Evolutionary conservation across 2,797 vertebrate genomes (phyloP), one percentile per base, ranked within the genome.

Genomic region (Dicrostonyx torquatus): DNA sequence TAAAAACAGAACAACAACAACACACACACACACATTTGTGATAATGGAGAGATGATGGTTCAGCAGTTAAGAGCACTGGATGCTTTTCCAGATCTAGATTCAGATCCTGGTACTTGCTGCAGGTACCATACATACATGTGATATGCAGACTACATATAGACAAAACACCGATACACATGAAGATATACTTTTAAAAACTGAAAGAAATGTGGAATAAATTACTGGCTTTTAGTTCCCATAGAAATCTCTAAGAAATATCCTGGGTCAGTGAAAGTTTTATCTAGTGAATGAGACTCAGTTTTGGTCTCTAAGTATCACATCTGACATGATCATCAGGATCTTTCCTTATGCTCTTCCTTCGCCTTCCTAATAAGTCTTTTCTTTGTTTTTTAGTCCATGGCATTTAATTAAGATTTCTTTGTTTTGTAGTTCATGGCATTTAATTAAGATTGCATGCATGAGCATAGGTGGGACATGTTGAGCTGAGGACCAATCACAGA

Each of bases 211-310:
- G 10, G 29, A 70, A 62, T 60, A 93, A 89, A 78, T 89, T 68
- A 80, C 13, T n/a, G 13, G 62, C 55, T 95, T 55, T n/a, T 17
- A 73, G 17, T 22, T 89, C 85, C 91, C 50, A 22, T 37, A 77
- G 70, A 80, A 85, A 93, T 87, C 75, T 62, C 48, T 73, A 55
- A 87, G 60, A 91, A 94, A 80, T 79, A 11, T 68, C 66, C 48
- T 87, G 8, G n/a, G 37, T 85, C n/a, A 37, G 60, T 17, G 5
- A 31, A 78, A 45, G 43, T 60, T 94, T 95, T 93, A 96, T 96
- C 91, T 94, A 50, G 89, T 89, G 72, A 94, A 85, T 34, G 84
- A 93, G 92, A 93, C 48, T 87, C 31, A 31, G 0, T 92, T 94
- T 86, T 95, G 87, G 96, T 91, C 40, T 85, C 64, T 8, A 53